Conservation (phyloP, 2,797 vertebrate genomes). For the Siniperca obscura region DNA sequence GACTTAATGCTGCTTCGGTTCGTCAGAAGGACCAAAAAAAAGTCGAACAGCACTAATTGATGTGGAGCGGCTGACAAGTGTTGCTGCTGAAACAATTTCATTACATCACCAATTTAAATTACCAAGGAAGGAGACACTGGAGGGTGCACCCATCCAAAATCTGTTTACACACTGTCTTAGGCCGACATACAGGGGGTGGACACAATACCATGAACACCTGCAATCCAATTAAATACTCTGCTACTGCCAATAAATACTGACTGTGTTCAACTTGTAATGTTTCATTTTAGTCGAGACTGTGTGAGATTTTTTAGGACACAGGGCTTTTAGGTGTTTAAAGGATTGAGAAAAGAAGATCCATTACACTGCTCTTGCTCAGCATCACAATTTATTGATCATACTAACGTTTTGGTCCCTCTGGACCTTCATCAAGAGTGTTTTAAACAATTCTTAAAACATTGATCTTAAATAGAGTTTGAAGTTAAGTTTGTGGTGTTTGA, state of each 20-base stretch:
- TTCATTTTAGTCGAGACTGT: slow-evolving; percentile 7
- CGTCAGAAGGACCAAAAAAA: slow-evolving; percentile 30
- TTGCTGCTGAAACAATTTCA: slow-evolving; percentile 81
- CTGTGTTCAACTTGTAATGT: slow-evolving; percentile 31
- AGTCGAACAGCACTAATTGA: slow-evolving; percentile 73
- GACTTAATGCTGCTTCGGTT: slow-evolving; percentile 68
- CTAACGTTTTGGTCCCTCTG: no score
- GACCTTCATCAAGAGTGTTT: no score
- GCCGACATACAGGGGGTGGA: slow-evolving; percentile 57
- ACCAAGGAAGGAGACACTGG: slow-evolving; percentile 69
- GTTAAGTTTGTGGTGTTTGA: neutral
- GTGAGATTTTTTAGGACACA: slow-evolving; percentile 3
- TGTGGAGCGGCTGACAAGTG: slow-evolving; percentile 73
- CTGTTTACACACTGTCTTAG: slow-evolving; percentile 62
- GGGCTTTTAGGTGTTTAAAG: neutral
- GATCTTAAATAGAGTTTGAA: no score
- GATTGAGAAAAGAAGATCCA: no score
- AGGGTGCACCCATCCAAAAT: slow-evolving; percentile 66
- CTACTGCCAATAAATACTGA: slow-evolving; percentile 54
- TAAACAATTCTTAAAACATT: no score
- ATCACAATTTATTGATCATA: no score
- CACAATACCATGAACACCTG: slow-evolving; percentile 68
- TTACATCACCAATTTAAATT: slow-evolving; percentile 82
- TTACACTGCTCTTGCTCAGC: no score
- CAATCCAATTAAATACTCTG: slow-evolving; percentile 71